A percentile compares a stretch with the other conserved stretches of the same genome.
Conservation (phyloP, 1,140 invertebrate species). For the Colletes latitarsis region DNA sequence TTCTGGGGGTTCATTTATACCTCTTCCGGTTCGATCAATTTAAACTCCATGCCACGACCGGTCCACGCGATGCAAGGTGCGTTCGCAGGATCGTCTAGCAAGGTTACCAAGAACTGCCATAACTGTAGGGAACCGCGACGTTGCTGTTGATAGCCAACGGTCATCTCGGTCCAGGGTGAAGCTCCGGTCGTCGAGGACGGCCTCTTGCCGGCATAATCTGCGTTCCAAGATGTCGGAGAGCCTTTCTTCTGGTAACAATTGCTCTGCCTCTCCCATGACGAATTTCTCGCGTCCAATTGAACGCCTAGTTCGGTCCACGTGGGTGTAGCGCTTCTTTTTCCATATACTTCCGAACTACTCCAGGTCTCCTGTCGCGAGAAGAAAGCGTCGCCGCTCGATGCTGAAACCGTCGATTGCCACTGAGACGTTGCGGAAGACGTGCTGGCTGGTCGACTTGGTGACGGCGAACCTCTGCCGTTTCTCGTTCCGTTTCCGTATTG, state of each 20-base stretch:
- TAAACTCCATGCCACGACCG: slow-evolving; percentile 96
- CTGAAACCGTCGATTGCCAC: slow-evolving; percentile 66
- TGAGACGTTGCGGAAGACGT: slow-evolving; percentile 69
- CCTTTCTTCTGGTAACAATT: slow-evolving; percentile 71
- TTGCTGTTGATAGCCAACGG: slow-evolving; percentile 72
- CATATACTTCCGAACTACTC: slow-evolving; percentile 60
- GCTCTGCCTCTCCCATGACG: slow-evolving; percentile 72
- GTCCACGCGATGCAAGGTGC: slow-evolving; percentile 97
- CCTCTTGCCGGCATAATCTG: slow-evolving; percentile 67
- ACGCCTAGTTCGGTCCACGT: slow-evolving; percentile 74
- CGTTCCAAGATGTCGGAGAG: slow-evolving; percentile 71
- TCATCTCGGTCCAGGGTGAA: slow-evolving; percentile 72
- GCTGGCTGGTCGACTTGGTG: slow-evolving; percentile 68
- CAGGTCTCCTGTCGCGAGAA: slow-evolving; percentile 67
- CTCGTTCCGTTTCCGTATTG: slow-evolving; percentile 62
- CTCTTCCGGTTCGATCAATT: slow-evolving; percentile 96
- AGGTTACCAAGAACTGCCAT: slow-evolving; percentile 96
- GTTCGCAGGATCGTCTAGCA: slow-evolving; percentile 92
- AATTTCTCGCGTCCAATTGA: slow-evolving; percentile 70
- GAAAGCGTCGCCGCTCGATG: slow-evolving; percentile 53
- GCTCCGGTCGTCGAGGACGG: slow-evolving; percentile 64
- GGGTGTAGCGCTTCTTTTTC: slow-evolving; percentile 70
- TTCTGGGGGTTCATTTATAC: slow-evolving; percentile 76
- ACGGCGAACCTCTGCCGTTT: slow-evolving; percentile 64
- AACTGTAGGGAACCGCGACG: slow-evolving; percentile 93